phyloP scores from a whole-genome alignment of 1,140 invertebrate genomes.

The Formica exsecta region DNA sequence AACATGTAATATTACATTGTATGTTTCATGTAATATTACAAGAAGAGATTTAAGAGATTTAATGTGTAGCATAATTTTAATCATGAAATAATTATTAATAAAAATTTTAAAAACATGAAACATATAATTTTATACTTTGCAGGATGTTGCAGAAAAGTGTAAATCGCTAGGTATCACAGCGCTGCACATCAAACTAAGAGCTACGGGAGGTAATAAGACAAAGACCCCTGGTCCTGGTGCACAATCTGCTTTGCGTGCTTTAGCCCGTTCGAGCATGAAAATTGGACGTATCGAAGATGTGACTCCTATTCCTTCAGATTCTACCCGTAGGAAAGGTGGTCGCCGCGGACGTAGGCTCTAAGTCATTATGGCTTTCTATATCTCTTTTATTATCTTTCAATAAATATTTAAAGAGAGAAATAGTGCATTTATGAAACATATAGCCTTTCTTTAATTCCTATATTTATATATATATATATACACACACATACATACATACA shows the following conservation, averaged over 20 bases:
- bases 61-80: background rate
- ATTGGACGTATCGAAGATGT: constrained; percentile 99
- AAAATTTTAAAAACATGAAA: too few relatives aligned
- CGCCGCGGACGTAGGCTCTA: constrained; percentile 99
- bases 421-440: constrained; percentile 25
- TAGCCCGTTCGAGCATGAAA: constrained; percentile 99
- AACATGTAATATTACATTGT: background rate
- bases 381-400: constrained; percentile 76
- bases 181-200: constrained; percentile 98
- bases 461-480: background rate
- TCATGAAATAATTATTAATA: background rate
- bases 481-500: too few relatives aligned
- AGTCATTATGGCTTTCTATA: constrained; percentile 80
- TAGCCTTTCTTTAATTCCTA: background rate
- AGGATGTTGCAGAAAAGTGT: constrained; percentile 99
- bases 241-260: constrained; percentile 98
- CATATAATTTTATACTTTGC: constrained; percentile 64
- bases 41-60: background rate
- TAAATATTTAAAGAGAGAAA: constrained; percentile 74
- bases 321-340: constrained; percentile 99
- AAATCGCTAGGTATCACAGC: constrained; percentile 98
- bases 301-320: constrained; percentile 99
- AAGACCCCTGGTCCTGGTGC: constrained; percentile 99
- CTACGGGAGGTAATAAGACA: constrained; percentile 99
- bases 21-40: background rate